These are phyloP conservation scores for Ormyrus rosae DNA, from an alignment of 2,888 invertebrate species.

Conservation along the genomic window DNA sequence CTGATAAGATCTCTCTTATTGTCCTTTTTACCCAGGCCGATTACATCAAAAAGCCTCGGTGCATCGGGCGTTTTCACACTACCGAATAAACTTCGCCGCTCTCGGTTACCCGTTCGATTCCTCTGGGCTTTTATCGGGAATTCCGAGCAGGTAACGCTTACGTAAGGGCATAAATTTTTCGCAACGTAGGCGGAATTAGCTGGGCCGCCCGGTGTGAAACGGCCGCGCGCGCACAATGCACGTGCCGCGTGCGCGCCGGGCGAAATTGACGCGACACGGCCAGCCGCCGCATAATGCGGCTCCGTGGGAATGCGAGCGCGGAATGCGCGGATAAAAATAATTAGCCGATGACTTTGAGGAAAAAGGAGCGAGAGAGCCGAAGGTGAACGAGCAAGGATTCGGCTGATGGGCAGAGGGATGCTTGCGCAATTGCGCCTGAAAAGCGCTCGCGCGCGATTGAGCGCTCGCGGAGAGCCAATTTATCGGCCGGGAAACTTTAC, in stretches of 20 bases:
- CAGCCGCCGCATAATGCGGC: background rate
- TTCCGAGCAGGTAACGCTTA: background rate
- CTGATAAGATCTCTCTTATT: too few relatives aligned
- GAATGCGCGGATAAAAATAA: conserved; percentile 57
- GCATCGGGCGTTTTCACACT: too few relatives aligned
- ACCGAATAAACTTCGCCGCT: too few relatives aligned
- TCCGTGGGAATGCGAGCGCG: conserved; percentile 48
- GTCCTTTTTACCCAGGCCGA: too few relatives aligned
- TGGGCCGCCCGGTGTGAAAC: background rate
- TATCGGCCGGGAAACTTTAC: too few relatives aligned
- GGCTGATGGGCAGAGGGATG: background rate
- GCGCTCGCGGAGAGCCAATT: background rate
- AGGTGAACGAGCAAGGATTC: background rate
- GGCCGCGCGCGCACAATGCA: too few relatives aligned
- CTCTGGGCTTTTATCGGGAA: too few relatives aligned
- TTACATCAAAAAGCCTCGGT: too few relatives aligned
- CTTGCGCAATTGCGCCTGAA: conserved; percentile 17
- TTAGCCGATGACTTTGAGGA: conserved; percentile 54
- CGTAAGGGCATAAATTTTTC: background rate
- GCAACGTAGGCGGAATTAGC: background rate
- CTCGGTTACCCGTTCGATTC: too few relatives aligned
- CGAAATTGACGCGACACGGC: conserved; percentile 40
- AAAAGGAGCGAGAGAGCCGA: conserved; percentile 11
- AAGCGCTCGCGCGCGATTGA: background rate
- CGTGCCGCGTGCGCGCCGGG: background rate